These are phyloP conservation scores for Scolopax mira DNA, from an alignment of 2,113 vertebrate species.

Conservation along the genomic window DNA sequence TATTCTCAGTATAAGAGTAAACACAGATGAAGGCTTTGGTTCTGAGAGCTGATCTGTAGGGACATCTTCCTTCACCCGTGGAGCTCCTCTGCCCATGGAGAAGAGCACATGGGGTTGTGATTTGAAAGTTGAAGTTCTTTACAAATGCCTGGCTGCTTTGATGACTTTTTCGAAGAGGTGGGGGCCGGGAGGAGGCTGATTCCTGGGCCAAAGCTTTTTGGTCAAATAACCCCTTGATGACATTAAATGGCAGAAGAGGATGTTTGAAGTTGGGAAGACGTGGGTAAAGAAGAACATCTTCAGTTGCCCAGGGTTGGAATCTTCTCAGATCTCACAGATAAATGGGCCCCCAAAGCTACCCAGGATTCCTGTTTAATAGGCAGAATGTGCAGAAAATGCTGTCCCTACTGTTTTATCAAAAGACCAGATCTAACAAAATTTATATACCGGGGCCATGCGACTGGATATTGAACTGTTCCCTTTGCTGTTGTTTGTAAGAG, in stretches of 20 bases:
- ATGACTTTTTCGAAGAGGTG: neutral
- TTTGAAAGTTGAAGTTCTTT: neutral
- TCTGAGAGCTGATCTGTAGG: neutral
- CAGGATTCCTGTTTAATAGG: neutral
- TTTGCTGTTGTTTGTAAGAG: neutral
- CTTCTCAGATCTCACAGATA: neutral
- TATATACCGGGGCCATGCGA: neutral
- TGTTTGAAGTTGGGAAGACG: neutral
- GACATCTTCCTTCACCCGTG: neutral
- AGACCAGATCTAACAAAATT: neutral
- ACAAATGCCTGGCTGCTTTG: neutral
- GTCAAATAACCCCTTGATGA: neutral
- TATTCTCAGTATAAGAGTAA: neutral
- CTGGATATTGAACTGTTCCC: neutral
- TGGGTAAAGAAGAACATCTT: neutral
- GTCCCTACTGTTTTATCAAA: neutral
- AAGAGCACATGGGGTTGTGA: accelerated
- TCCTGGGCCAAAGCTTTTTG: neutral
- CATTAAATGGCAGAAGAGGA: neutral
- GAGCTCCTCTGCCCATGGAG: neutral
- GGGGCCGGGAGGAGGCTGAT: neutral
- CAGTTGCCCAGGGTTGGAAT: neutral
- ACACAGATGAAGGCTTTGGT: neutral
- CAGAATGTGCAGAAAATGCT: neutral
- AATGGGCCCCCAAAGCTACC: neutral